Conservation (phyloP, 2,113 vertebrate species). For the Myiozetetes cayanensis region DNA sequence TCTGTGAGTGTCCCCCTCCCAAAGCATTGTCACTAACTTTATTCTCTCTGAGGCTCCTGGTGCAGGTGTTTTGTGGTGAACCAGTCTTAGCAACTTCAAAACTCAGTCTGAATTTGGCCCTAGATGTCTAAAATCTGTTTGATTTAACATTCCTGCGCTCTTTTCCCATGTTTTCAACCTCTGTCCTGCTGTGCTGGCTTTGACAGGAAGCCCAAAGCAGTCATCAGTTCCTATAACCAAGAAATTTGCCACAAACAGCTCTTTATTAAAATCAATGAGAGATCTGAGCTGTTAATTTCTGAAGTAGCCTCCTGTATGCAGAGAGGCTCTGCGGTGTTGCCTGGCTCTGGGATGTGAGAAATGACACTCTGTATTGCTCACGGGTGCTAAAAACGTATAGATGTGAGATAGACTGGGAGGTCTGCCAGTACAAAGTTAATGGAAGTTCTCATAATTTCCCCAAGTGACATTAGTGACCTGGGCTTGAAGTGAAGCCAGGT, state of each 20-base stretch:
- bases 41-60: background rate
- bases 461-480: conserved; percentile 49
- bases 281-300: conserved; percentile 36
- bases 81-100: background rate
- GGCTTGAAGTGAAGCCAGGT: conserved; percentile 66
- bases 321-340: background rate
- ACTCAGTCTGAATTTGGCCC: background rate
- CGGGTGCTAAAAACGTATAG: conserved; percentile 34
- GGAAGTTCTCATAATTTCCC: conserved; percentile 63
- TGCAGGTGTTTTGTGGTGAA: background rate
- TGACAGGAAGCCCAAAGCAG: conserved; percentile 18
- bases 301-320: conserved; percentile 16
- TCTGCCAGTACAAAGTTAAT: conserved; percentile 66
- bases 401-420: conserved; percentile 60
- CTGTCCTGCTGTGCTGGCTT: conserved; percentile 16
- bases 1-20: background rate
- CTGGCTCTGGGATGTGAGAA: conserved; percentile 41
- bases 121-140: background rate
- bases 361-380: conserved; percentile 22
- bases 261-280: conserved; percentile 7
- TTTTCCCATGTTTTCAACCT: conserved; percentile 14
- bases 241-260: conserved; percentile 33
- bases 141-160: background rate
- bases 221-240: background rate
- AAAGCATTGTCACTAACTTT: background rate